Base-by-base conservation (phyloP, 2,113 vertebrate species). In the Hydrochoerus hydrochaeris region DNA sequence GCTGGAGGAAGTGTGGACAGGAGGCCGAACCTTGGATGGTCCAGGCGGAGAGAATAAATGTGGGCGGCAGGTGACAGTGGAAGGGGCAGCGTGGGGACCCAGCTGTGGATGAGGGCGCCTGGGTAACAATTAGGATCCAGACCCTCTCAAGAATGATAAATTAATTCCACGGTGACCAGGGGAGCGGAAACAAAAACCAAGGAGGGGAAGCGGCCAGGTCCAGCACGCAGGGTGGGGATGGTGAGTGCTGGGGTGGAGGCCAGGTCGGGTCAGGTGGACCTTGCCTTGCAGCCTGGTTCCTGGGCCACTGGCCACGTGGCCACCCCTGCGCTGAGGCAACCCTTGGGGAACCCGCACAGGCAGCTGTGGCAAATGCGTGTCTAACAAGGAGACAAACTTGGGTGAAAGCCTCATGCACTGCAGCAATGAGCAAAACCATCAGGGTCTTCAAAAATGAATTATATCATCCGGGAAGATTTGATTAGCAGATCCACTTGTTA, bases 391-490 rank as follows among this genome's bases (percentile, higher is more conserved):
- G 80, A 62, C n/a, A 87, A 84, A 83, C n/a, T 62, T 2, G 54
- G 67, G 32, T 28, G 81, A 60, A 20, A 60, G 19, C 54, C 89
- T 91, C n/a, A 52, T 35, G 85, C 67, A 44, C 97, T 44, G 71
- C 28, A 49, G 32, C n/a, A n/a, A 63, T 26, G 41, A 30, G 65
- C 78, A 49, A 91, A 94, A 44, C 32, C 46, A 82, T 22, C 17
- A 57, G 49, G 8, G n/a, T 86, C 54, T 96, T 26, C 94, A 63
- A 83, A 44, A 93, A 75, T 32, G 44, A 91, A 69, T 90, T 44
- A 14, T 24, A 32, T 52, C 11, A 58, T 20, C 38, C 46, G 32
- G 60, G 52, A 97, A 73, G 41, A 94, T 80, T 88, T 78, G 4
- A 86, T 95, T 63, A 85, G 17, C 35, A 85, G 41, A 41, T 62